Evolutionary conservation across 2,113 vertebrate genomes (phyloP), one percentile per base, ranked within the genome.

Genomic region (Scalopus aquaticus): DNA sequence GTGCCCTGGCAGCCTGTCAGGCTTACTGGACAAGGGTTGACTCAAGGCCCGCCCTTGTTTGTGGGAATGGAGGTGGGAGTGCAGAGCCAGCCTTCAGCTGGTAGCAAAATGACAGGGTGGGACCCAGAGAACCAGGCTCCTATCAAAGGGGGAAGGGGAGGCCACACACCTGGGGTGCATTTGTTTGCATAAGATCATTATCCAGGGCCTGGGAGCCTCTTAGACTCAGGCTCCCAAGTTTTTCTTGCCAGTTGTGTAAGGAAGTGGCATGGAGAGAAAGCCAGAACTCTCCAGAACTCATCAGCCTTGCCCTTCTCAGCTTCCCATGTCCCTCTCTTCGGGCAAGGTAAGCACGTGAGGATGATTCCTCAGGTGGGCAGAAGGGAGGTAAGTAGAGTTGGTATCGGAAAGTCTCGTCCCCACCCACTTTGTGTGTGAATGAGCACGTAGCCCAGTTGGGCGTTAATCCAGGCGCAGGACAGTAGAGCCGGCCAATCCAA

Each of bases 1-100:
- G 62, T 88, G 88, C 77, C 74, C 62, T 44, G 79, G 91, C 84
- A 93, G 88, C 62, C 65, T 2, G 42, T 85, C 88, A 32, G 58
- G 49, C 70, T 84, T 70, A 91, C 67, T 2, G 0, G 89, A 94
- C 94, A 64, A 93, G 93, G 82, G 88, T 65, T 77, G 87, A 72
- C 81, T 91, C 58, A 62, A 79, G 91, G 74, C 5, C 8, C 26
- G 30, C 51, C 86, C 76, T 93, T 94, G 0, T 96, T 97, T 89
- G 16, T 51, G 62, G 67, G 80, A 84, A 42, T 4, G 16, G 60
- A 56, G 62, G 74, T 46, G 35, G 80, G 60, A 83, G 16, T 17
- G 35, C 4, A 88, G 64, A 73, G 37, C 74, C 42, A 77, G 80
- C 49, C 26, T 77, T 69, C 28, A 64, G 30, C 87, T 74, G 92